phyloP scores from a whole-genome alignment of 23 tunicate species.

The Trididemnum nubilum region DNA sequence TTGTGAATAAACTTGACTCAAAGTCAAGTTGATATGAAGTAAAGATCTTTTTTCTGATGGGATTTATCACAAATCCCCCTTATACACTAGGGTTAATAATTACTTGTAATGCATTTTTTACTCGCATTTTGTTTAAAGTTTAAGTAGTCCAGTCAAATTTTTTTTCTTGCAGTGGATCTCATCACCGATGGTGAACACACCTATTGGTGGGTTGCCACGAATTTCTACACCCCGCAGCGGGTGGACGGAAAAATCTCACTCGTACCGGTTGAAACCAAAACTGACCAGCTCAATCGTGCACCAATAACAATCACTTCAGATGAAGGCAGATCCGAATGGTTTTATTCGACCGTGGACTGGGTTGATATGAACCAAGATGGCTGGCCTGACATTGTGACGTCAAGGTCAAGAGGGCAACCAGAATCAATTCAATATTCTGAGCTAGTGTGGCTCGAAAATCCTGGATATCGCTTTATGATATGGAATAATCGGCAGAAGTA shows the following conservation, averaged over 20 bases:
- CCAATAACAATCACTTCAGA: conserved; percentile 1
- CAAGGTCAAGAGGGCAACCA: conserved; percentile 82
- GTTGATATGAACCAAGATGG: conserved; percentile 96
- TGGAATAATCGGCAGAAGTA: conserved; percentile 48
- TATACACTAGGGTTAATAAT: too few species aligned
- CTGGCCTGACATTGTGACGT: conserved; percentile 90
- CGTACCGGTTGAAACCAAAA: conserved; percentile 32
- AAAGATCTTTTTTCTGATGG: too few species aligned
- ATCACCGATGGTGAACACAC: conserved; percentile 44
- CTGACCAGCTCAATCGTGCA: not conserved
- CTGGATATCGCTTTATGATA: conserved; percentile 54
- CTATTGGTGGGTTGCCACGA: conserved; percentile 77
- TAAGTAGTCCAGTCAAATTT: too few species aligned
- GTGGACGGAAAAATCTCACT: conserved; percentile 65
- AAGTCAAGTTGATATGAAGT: too few species aligned
- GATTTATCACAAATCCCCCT: too few species aligned
- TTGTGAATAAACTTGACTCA: too few species aligned
- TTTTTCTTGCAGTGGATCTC: conserved; percentile 50
- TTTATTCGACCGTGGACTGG: conserved; percentile 82
- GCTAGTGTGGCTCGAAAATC: conserved; percentile 90
- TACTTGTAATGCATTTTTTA: too few species aligned
- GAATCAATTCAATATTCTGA: conserved; percentile 66
- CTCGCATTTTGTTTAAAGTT: too few species aligned
- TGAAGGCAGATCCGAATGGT: conserved; percentile 38
- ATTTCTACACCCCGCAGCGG: conserved; percentile 42